Evolutionary conservation across 1,140 invertebrate species (phyloP).

Genomic region (Daktulosphaira vitifoliae): DNA sequence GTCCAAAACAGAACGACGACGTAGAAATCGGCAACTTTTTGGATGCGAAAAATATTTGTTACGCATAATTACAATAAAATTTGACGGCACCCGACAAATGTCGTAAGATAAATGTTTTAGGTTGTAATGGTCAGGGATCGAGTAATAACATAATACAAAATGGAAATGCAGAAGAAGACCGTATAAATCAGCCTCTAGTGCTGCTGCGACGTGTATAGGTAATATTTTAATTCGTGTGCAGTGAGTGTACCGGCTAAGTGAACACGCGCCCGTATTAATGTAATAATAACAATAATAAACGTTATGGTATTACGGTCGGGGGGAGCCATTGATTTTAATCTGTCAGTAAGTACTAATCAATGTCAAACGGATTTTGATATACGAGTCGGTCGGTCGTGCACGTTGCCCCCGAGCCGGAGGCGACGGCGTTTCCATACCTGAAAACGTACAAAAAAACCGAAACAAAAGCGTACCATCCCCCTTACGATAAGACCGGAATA

Average conservation of each 20-base stretch:
- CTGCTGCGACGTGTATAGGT: background rate
- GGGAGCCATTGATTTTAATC: constrained; percentile 19
- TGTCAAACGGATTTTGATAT: constrained; percentile 30
- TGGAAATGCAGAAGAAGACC: no score
- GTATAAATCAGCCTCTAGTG: constrained; percentile 31
- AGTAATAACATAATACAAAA: no score
- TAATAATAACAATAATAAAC: background rate
- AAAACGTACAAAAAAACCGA: background rate
- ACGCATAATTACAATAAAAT: no score
- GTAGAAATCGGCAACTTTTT: no score
- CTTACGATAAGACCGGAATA: no score
- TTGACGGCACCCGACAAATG: no score
- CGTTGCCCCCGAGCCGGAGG: background rate
- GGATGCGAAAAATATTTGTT: no score
- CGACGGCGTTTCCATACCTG: background rate
- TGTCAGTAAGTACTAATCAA: constrained; percentile 31
- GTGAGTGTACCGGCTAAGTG: constrained; percentile 6
- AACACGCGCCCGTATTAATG: background rate
- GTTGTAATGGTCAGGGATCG: no score
- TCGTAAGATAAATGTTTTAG: no score
- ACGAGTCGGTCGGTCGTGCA: background rate
- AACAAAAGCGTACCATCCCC: background rate
- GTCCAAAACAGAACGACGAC: no score
- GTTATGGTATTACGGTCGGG: background rate
- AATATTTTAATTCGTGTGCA: no score